These are phyloP conservation scores for Zoanthus sansibaricus DNA, from an alignment of 92 coral and sea anemone genomes.

Conservation along the genomic window DNA sequence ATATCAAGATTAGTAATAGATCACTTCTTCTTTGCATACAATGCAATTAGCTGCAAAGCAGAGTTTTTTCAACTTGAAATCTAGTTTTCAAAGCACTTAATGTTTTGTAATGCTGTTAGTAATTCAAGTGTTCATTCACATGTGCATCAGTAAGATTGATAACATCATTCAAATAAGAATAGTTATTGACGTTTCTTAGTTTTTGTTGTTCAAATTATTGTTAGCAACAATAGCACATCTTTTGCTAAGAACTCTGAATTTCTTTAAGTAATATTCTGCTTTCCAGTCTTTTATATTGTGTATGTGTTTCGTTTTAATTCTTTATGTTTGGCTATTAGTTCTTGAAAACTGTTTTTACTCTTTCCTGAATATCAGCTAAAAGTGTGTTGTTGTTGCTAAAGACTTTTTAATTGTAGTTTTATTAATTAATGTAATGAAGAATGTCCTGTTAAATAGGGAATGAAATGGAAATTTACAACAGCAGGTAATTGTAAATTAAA, in stretches of 20 bases:
- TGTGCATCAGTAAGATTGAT: conserved; percentile 22
- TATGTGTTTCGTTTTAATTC: not conserved
- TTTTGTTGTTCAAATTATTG: conserved; percentile 21
- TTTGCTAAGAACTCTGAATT: not conserved
- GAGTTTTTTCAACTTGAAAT: conserved; percentile 47
- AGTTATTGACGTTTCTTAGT: conserved; percentile 32
- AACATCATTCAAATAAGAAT: not conserved
- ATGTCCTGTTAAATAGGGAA: conserved; percentile 18
- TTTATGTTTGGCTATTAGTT: not conserved
- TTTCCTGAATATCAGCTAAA: not conserved
- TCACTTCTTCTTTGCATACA: conserved; percentile 33
- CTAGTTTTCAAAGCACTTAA: conserved; percentile 33
- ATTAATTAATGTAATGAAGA: not conserved
- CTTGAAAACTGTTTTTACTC: not conserved
- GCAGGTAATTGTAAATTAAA: not conserved
- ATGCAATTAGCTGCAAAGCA: conserved; percentile 48
- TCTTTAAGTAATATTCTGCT: not conserved
- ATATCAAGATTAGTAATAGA: not conserved
- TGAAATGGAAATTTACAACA: conserved; percentile 35
- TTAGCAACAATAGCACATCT: conserved; percentile 5
- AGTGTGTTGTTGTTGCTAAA: conserved; percentile 17
- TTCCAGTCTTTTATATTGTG: not conserved
- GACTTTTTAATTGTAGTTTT: conserved; percentile 17
- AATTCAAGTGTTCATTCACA: not conserved
- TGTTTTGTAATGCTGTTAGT: conserved; percentile 28